Evolutionary conservation across 2,888 invertebrate genomes (phyloP), one percentile per base, ranked within the genome.

Genomic region (Drosophila kanekoi): DNA sequence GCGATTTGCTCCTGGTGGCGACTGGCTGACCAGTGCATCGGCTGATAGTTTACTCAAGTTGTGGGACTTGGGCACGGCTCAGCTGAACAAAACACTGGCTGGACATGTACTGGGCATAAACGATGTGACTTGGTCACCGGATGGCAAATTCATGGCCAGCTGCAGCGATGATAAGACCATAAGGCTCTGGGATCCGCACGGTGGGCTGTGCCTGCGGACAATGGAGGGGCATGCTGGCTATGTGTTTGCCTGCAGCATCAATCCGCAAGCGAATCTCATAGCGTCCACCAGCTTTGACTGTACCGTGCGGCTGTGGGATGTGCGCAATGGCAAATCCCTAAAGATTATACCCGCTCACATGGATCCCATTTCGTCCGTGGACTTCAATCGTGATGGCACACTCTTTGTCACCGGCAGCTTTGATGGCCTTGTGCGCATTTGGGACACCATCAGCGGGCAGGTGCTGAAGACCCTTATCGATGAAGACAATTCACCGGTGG

Each of bases 271-370:
- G 56, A 99, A 99, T 93, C 95, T 99, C 77, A 98, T 99, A 90
- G 99, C 98, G 18, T 99, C 99, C 23, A 99, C 99, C 74, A 99
- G 99, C 94, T 99, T 99, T 93, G 99, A 99, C 90, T 99, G 99
- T 93, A 98, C 98, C 91, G 99, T 99, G 1, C 94, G 98, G 74
- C 98, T 99, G 91, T 99, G 99, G 99, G 99, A 99, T 72, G 98
- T 99, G 1, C 94, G 97, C 91, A 98, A 98, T 78, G 99, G 99
- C 18, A 98, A 98, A 94, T 98, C 98, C 93, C 93, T 99, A 70
- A 99, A 98, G 93, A 98, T 98, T 0, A 93, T 99, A 87, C 98
- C 98, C 10, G 99, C 99, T 1, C 99, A 99, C 93, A 98, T 98
- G 10, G 99, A 99, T 94, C 99, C 99, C 62, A 99, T 99, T 3